phyloP scores from a whole-genome alignment of 2,113 vertebrate species.

The Apteryx owenii region DNA sequence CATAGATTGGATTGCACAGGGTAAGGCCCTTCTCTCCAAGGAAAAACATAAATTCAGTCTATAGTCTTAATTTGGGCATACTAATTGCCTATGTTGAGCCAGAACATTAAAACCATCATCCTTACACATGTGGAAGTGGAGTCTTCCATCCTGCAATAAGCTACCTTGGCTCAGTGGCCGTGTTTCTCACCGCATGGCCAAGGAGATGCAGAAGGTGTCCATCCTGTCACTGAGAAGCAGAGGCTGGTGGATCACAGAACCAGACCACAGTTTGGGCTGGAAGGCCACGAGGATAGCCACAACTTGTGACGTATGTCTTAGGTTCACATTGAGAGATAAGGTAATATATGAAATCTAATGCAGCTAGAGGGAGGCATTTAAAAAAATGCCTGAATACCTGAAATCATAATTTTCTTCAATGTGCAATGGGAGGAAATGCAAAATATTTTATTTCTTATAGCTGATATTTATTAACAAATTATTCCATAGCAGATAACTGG shows the following conservation, averaged over 20 bases:
- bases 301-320: not conserved
- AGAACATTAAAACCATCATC: not conserved
- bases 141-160: accelerated
- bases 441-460: not conserved
- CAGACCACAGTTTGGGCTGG: not conserved
- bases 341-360: not conserved
- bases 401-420: not conserved
- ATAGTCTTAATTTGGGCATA: not conserved
- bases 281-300: not conserved
- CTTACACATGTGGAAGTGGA: not conserved
- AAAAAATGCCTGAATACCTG: not conserved
- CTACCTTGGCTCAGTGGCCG: not conserved
- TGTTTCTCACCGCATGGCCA: accelerated
- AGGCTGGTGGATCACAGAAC: not conserved
- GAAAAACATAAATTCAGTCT: not conserved
- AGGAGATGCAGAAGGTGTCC: not conserved
- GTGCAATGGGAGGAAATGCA: not conserved
- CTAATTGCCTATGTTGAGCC: not conserved
- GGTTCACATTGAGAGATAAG: not conserved
- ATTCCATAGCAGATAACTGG: not conserved
- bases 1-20: not conserved
- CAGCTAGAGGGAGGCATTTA: not conserved
- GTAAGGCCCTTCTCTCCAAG: not conserved
- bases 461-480: not conserved
- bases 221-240: accelerated